Evolutionary conservation across 2,888 invertebrate genomes (phyloP), one percentile per base, ranked within the genome.

Genomic region (Ormyrus rosae): DNA sequence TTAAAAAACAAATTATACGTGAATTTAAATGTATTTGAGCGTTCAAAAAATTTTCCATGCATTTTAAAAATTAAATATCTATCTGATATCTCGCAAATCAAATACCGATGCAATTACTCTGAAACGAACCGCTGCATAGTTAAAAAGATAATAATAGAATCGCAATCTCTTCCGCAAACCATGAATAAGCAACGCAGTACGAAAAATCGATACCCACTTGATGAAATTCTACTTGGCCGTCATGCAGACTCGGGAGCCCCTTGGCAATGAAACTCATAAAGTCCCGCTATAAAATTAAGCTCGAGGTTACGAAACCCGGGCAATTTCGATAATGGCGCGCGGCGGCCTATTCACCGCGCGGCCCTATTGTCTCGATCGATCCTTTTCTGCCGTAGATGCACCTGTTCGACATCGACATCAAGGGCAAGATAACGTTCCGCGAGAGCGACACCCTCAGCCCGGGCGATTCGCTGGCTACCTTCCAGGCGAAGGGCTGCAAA

Each of bases 351-450:
- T 58, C 48, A 9, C 56, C 56, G 34, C n/a, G 4, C n/a, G 58
- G 9, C 10, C 34, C 34, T 13, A 34, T 58, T 48, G n/a, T 45
- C 3, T 58, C 58, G 65, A 65, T 65, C 63, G n/a, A 61, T 11
- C n/a, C 7, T 19, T 45, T 73, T 90, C 19, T 89, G 56, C 90
- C 34, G 34, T 4, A 97, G 96, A 93, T 98, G 89, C 99, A 99
- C 91, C 92, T 99, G 67, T 99, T 99, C 91, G 98, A 99, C 91
- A 98, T 99, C 85, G 96, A 98, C 89, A 96, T 99, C 72, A 97
- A 98, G 71, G 96, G 95, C 61, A 96, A 96, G 88, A 96, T 98
- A n/a, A 95, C 94, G 0, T 98, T 99, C 89, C 96, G 96, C 87
- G 99, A 99, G 90, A 98, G 98, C 0, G 96, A 97, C 78, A 94